Evolutionary conservation across 2,888 invertebrate species (phyloP), one percentile per base, ranked within the genome.

Genomic region (Iphiclides podalirius): DNA sequence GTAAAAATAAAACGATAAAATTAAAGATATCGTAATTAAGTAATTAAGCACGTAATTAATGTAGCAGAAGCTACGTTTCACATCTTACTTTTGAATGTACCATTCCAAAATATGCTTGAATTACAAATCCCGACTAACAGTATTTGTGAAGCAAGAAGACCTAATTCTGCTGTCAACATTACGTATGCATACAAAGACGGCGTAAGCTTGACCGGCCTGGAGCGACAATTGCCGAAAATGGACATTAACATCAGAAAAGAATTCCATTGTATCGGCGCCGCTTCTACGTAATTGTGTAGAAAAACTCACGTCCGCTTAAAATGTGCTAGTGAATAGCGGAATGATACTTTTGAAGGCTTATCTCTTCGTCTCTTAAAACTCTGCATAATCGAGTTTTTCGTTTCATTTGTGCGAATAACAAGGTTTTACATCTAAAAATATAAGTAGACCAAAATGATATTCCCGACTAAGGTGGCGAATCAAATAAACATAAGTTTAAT

Each of bases 161-260:
- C n/a, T n/a, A 6, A 35, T n/a, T 16, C 11, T 14, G 12, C 14
- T 45, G 9, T 11, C 17, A 28, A 16, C 28, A 37, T 45, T 37
- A 37, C 37, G 38, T 38, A 38, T 13, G 31, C 45, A 13, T 12
- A 38, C 38, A 45, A 45, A 13, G 45, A 38, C 11, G 16, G 38
- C 3, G 16, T 23, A 49, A 16, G 49, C 49, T 43, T 43, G 38
- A 43, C 49, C 43, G 43, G 38, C 26, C 43, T 33, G 31, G 8
- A n/a, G 12, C 13, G 26, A 49, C 49, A 43, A 49, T 43, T 17
- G 49, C 17, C 47, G 13, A 49, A 49, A 49, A 39, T 38, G 43
- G 14, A 2, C 12, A 49, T 49, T 49, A 38, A 20, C 49, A 49
- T 49, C 11, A 43, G 43, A 49, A 49, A 38, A 26, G 49, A 38